Conservation (phyloP, 2,113 vertebrate genomes). For the Helogale parvula region DNA sequence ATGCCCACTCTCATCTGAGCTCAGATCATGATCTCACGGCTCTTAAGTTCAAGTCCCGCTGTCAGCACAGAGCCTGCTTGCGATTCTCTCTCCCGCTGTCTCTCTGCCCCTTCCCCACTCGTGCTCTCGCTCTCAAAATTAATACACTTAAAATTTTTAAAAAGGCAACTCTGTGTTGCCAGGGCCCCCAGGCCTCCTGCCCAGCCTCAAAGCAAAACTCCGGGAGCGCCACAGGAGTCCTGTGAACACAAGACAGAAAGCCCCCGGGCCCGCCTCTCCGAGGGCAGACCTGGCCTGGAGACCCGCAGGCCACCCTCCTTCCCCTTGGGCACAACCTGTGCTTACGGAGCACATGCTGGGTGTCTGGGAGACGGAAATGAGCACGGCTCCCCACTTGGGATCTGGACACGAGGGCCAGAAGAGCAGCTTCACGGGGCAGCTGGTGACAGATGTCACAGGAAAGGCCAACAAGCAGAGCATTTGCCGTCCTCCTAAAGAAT, state of each 20-base stretch:
- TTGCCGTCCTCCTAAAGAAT: background rate
- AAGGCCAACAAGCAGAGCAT: background rate
- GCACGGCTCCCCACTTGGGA: background rate
- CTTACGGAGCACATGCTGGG: background rate
- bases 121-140: too few species aligned
- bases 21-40: too few species aligned
- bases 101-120: too few species aligned
- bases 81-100: too few species aligned
- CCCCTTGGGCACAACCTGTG: fast-evolving
- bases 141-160: too few species aligned
- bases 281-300: background rate
- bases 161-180: background rate
- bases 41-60: too few species aligned
- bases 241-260: background rate
- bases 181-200: background rate
- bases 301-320: fast-evolving
- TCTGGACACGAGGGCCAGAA: background rate
- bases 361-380: background rate
- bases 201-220: background rate
- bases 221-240: background rate
- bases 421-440: background rate
- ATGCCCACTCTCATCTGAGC: too few species aligned
- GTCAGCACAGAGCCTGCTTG: too few species aligned
- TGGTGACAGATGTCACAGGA: background rate
- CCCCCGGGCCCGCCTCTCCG: background rate